Evolutionary conservation across 2,797 vertebrate genomes (phyloP), one percentile per base, ranked within the genome.

Genomic region (Eutrigla gurnardus): DNA sequence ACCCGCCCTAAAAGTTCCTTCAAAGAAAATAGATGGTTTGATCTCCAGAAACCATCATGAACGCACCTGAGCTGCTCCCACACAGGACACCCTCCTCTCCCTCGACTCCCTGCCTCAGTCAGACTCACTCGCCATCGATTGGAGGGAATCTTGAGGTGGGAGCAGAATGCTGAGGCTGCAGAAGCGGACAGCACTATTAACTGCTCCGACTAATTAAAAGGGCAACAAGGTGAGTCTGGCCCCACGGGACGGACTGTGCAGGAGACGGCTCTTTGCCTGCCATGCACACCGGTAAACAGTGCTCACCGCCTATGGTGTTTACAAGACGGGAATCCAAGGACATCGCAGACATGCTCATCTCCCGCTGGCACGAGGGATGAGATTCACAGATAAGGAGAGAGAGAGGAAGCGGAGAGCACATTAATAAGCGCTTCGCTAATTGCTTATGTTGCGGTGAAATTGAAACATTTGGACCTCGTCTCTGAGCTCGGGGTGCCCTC

Each of bases 161-260:
- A 75, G 80, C 78, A 82, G 92, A 93, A 76, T 89, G 94, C 93
- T 93, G 94, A 94, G 87, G 84, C 42, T 36, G 92, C 92, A 88
- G 78, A 85, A 81, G 87, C 7, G 63, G 86, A 78, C 76, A 35
- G 83, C 87, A 88, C 89, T 91, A 95, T 94, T 93, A 95, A 94
- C 91, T 91, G 92, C 89, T 90, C 78, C 78, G 68, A 89, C 91
- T 94, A 94, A 95, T 95, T 95, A 95, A 95, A 95, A 94, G 94
- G 93, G 89, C 94, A 95, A 95, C 89, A 93, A 93, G 94, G 92
- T 94, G 93, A 94, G 85, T 50, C 79, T 53, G 74, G 68, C 83
- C 92, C 88, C 84, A 37, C 6, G 85, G 87, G 90, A 89, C 61
- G 36, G 47, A 52, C 58, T 33, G 73, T 75, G 83, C 70, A 40